These are phyloP conservation scores for Odontamblyopus rebecca DNA, from an alignment of 2,797 vertebrate species.

Conservation along the genomic window DNA sequence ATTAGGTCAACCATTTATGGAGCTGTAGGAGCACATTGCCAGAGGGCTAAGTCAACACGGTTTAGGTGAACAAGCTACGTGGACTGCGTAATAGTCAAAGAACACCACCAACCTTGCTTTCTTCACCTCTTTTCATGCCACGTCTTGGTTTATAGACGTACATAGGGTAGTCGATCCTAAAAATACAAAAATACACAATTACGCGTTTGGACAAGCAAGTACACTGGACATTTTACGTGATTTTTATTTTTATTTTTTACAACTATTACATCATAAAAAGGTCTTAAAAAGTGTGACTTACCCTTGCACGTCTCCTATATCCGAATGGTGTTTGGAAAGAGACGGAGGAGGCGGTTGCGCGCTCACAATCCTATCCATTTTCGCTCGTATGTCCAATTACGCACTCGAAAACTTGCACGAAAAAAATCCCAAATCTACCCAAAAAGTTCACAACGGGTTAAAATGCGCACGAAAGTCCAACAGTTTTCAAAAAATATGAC, in stretches of 20 bases:
- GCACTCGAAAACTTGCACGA: conserved; percentile 33
- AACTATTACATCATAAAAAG: not conserved
- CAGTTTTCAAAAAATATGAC: not conserved
- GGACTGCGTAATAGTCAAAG: not conserved
- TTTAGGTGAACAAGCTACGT: not conserved
- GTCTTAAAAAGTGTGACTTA: conserved; percentile 68
- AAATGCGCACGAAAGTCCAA: not conserved
- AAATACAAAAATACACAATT: conserved; percentile 8
- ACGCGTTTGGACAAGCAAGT: not conserved
- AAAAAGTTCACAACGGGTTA: not conserved
- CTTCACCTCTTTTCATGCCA: conserved; percentile 90
- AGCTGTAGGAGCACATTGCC: conserved; percentile 13
- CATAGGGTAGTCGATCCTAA: conserved; percentile 94
- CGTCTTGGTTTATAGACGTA: conserved; percentile 94
- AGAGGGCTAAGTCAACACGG: conserved; percentile 14
- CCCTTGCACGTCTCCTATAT: conserved; percentile 85
- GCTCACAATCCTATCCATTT: conserved; percentile 89
- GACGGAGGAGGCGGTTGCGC: conserved; percentile 89
- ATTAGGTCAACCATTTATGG: conserved; percentile 64
- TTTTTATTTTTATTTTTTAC: not conserved
- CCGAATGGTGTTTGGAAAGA: conserved; percentile 84
- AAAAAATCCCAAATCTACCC: conserved; percentile 21
- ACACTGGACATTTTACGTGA: not conserved
- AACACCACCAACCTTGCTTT: conserved; percentile 85
- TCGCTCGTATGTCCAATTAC: conserved; percentile 40